Conservation (phyloP, 2,113 vertebrate species). For the Carassius carassius region DNA sequence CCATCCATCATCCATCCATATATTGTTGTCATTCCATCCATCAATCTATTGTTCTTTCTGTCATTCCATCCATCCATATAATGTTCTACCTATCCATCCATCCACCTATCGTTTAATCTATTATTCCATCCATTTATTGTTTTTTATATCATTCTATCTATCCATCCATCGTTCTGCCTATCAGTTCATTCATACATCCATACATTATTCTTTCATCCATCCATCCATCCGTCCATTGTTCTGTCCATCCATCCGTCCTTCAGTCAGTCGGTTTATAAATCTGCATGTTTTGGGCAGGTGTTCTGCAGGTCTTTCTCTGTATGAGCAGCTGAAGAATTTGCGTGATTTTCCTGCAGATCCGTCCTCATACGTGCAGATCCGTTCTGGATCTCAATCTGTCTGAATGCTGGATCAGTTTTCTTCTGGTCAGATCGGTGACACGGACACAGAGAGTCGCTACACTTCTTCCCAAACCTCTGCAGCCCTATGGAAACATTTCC, state of each 20-base stretch:
- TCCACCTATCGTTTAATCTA: neutral
- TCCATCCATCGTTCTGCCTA: neutral
- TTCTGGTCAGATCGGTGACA: neutral
- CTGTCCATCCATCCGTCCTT: neutral
- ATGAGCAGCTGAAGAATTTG: neutral
- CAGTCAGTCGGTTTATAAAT: neutral
- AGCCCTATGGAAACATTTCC: slow-evolving; percentile 67
- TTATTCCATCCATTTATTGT: neutral
- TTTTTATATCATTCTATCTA: neutral
- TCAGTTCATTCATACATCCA: neutral
- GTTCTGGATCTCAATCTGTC: neutral
- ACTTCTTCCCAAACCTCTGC: neutral
- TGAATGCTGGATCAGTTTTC: neutral
- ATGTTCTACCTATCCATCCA: too few species aligned
- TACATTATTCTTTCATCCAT: too few species aligned
- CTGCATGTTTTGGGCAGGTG: neutral
- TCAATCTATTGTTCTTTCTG: neutral
- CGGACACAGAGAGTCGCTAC: neutral
- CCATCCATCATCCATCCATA: too few species aligned
- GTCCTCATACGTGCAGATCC: neutral
- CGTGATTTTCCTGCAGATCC: neutral
- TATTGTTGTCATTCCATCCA: too few species aligned
- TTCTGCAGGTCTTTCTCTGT: neutral
- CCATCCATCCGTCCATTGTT: neutral
- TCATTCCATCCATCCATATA: neutral